Evolutionary conservation across 2,888 invertebrate species (phyloP).

Genomic region (Drosophila kokeensis): DNA sequence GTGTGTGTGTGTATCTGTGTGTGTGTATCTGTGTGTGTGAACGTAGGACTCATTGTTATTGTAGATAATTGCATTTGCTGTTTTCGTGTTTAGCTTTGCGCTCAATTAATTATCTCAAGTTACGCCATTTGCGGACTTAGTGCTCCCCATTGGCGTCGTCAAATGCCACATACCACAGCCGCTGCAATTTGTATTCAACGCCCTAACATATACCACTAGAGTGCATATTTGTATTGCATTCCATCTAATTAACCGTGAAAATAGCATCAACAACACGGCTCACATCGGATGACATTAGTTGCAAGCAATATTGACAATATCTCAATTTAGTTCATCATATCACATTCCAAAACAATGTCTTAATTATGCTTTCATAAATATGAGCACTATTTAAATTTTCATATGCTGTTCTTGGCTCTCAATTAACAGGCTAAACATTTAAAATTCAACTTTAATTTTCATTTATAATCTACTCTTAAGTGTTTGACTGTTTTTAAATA

Average conservation of each 20-base stretch:
- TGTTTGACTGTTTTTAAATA: neutral
- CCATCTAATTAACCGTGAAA: constrained; percentile 35
- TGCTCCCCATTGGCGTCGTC: constrained; percentile 51
- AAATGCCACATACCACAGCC: constrained; percentile 44
- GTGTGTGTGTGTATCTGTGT: constrained; percentile 9
- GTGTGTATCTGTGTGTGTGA: constrained; percentile 12
- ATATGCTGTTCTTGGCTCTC: neutral
- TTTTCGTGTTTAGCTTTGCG: constrained; percentile 74
- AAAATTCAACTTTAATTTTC: too few relatives aligned
- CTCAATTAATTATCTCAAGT: constrained; percentile 80
- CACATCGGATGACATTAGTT: constrained; percentile 1
- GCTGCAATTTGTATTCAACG: constrained; percentile 70
- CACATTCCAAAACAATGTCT: neutral
- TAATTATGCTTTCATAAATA: neutral
- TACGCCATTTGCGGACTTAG: constrained; percentile 72
- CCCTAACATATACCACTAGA: constrained; percentile 46
- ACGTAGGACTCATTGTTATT: constrained; percentile 50
- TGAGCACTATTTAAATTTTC: neutral
- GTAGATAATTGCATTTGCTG: constrained; percentile 76
- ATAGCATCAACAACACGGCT: constrained; percentile 1
- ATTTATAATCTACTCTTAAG: neutral
- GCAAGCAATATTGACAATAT: neutral
- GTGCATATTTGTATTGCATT: constrained; percentile 26
- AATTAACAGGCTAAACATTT: neutral
- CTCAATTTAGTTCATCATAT: neutral